Evolutionary conservation across 92 coral and sea anemone genomes (phyloP), one percentile per base, ranked within the genome.

Genomic region (Phenganax stokvisi): DNA sequence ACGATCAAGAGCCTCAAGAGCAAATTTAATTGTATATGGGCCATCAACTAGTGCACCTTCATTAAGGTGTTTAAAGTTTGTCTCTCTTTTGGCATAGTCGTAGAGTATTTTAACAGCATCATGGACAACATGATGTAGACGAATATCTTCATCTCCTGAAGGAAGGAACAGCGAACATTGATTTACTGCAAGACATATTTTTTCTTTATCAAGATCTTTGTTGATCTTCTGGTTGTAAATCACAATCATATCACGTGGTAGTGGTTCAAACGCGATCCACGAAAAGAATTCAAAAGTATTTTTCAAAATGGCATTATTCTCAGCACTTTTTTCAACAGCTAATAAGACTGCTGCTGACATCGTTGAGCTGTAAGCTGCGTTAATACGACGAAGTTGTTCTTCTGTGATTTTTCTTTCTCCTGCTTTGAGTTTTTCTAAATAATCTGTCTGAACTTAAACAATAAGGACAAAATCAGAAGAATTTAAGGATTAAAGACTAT

Each of bases 391-490:
- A 13, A 72, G 85, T 0, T 8, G 52, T 57, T 57, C 54, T 66
- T 81, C 88, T 16, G 88, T 87, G 25, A 71, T 20, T 20, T 62
- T 79, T 31, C 79, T 72, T n/a, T 56, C 53, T 79, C 12, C 66
- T 52, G 25, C 61, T 81, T 13, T 51, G 17, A 56, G 68, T 70
- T 4, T 55, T 12, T 27, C 17, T 31, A 51, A 27, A 9, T 72
- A 82, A 53, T 80, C 75, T 13, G n/a, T 13, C 65, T n/a, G n/a
- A n/a, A n/a, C n/a, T n/a, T n/a, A n/a, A n/a, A n/a, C n/a, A 20
- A 20, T 20, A 20, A 20, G 25, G 47, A 5, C 47, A 37, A 37
- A 37, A 1, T 37, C 5, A 37, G 47, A 1, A 37, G 47, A 37
- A 37, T 37, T 37, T 37, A 5, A 1, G 5, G 47, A 37, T 37